Base-by-base conservation (phyloP, 2,888 invertebrate species). In the Leptothorax acervorum region DNA sequence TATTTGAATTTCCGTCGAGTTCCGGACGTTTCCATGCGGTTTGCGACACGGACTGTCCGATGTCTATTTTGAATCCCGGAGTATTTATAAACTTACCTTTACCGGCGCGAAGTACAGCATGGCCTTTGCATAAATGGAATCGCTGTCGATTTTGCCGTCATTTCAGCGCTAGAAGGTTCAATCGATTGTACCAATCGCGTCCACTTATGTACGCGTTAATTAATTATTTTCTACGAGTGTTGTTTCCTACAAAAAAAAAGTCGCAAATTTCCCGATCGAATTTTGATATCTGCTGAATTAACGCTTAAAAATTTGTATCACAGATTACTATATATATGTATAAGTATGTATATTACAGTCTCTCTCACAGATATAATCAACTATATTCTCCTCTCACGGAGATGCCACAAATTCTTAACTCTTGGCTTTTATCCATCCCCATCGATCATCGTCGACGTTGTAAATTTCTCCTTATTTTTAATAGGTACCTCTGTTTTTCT, bases 51-150 rank as follows among this genome's bases (percentile, higher is more conserved):
- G 18, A 68, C 83, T 75, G 84, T 82, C 82, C 85, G 73, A 51
- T 74, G 83, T 90, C 91, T 90, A 91, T 91, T 91, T 91, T 79
- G 63, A 89, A 89, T 76, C 35, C 39, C 75, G 31, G 82, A 63
- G 75, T 85, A 91, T 91, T 91, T 91, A 91, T 91, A 91, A 87
- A 86, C 85, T 91, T 89, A 91, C 88, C 91, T 91, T 91, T 90
- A 84, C 85, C 63, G 86, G 84, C 31, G 62, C 84, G 78, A 84
- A 81, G 63, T 86, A 83, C 85, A 76, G 76, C 66, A 60, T 48
- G 83, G 35, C 86, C 70, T 60, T 83, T 86, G 65, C 85, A 62
- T 89, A 90, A 90, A 89, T 86, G 85, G 83, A 78, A 89, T 85
- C 84, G 65, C 85, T 82, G 48, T 8, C 65, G 65, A 62, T 81